phyloP scores from a whole-genome alignment of 2,113 vertebrate species.

The Hypanus sabinus region DNA sequence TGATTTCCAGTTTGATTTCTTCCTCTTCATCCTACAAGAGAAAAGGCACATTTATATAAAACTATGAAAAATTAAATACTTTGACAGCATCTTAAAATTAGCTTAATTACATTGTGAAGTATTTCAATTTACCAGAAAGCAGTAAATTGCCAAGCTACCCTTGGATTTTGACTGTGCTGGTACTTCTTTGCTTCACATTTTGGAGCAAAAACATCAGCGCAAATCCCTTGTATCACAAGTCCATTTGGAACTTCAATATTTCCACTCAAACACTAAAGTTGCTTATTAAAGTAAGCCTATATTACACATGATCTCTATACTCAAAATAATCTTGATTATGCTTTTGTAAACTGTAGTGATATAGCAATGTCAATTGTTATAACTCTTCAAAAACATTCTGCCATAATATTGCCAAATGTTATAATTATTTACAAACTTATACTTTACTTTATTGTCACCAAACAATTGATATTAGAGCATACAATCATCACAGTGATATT shows the following conservation, averaged over 20 bases:
- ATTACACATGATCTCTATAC: background rate
- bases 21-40: conserved; percentile 86
- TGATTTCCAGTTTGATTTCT: conserved; percentile 98
- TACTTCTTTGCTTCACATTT: background rate
- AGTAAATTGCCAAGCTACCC: background rate
- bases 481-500: too few relatives aligned
- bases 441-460: too few relatives aligned
- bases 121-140: background rate
- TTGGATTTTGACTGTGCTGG: background rate
- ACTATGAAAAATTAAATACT: background rate
- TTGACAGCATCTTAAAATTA: background rate
- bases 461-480: too few relatives aligned
- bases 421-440: background rate
- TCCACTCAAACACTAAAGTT: background rate
- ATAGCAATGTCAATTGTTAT: background rate
- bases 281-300: background rate
- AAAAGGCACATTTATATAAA: background rate
- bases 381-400: background rate
- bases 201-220: background rate
- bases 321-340: background rate
- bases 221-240: background rate
- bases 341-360: background rate
- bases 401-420: background rate
- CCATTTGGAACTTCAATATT: background rate
- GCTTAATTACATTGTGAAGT: background rate